These are phyloP conservation scores for Dissostichus mawsoni DNA, from an alignment of 2,113 vertebrate species.

Conservation along the genomic window DNA sequence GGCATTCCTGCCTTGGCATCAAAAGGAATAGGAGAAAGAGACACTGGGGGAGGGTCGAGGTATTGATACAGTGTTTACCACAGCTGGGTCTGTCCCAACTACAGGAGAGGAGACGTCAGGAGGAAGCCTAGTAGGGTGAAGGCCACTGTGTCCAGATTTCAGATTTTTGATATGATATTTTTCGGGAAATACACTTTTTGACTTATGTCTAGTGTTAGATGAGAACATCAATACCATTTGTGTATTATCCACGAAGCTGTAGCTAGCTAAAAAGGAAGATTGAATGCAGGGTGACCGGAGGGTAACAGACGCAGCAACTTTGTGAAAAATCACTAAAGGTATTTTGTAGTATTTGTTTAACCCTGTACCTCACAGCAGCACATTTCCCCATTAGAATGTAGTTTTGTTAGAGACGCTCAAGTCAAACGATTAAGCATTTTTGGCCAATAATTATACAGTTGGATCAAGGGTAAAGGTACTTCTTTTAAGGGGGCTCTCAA, in stretches of 20 bases:
- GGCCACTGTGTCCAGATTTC: not conserved
- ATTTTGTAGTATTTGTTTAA: not conserved
- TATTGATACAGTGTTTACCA: constrained; percentile 23
- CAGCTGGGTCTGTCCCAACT: constrained; percentile 13
- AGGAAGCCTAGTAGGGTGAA: not conserved
- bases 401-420: not conserved
- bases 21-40: constrained; percentile 52
- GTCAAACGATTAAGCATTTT: too few species aligned
- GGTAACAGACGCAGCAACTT: too few species aligned
- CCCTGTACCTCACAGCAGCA: not conserved
- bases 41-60: constrained; percentile 17
- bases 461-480: not conserved
- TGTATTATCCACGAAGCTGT: not conserved
- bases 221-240: not conserved
- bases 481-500: not conserved
- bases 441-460: not conserved
- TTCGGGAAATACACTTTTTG: not conserved
- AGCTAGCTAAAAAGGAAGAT: not conserved
- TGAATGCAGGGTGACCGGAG: not conserved
- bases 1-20: constrained; percentile 60
- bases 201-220: not conserved
- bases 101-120: constrained; percentile 1
- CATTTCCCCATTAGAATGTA: not conserved
- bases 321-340: too few species aligned
- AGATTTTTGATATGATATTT: too few species aligned